Evolutionary conservation across 2,113 vertebrate genomes (phyloP).

Genomic region (Tylochromis polylepis): DNA sequence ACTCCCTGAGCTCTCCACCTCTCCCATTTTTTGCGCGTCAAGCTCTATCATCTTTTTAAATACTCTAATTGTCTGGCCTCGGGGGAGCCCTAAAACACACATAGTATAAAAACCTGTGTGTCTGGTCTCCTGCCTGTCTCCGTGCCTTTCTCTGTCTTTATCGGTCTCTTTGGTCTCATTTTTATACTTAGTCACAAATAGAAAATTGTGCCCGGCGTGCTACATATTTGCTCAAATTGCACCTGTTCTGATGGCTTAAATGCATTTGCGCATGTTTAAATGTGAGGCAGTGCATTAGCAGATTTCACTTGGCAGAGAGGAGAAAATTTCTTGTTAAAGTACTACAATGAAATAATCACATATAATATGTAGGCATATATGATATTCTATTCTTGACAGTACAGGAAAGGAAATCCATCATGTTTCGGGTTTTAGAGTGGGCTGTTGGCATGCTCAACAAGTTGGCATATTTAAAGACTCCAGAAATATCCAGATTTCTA

Average conservation of each 20-base stretch:
- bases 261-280: not conserved
- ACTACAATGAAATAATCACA: not conserved
- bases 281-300: not conserved
- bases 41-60: constrained; percentile 66
- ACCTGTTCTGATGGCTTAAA: not conserved
- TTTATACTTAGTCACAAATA: not conserved
- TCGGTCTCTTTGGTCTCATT: not conserved
- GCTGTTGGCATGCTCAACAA: not conserved
- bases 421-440: not conserved
- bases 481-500: not conserved
- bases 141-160: not conserved
- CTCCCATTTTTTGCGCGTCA: not conserved
- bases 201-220: not conserved
- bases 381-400: not conserved
- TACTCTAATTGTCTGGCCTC: constrained; percentile 58
- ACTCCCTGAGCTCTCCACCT: constrained; percentile 16
- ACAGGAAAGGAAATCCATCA: not conserved
- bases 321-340: not conserved
- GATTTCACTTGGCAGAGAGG: not conserved
- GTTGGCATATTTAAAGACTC: not conserved
- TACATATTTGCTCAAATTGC: not conserved
- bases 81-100: constrained; percentile 35
- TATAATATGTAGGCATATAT: not conserved
- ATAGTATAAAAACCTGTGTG: constrained; percentile 40
- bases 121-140: constrained; percentile 44